phyloP scores from a whole-genome alignment of 2,113 vertebrate species.

The Jaculus jaculus region DNA sequence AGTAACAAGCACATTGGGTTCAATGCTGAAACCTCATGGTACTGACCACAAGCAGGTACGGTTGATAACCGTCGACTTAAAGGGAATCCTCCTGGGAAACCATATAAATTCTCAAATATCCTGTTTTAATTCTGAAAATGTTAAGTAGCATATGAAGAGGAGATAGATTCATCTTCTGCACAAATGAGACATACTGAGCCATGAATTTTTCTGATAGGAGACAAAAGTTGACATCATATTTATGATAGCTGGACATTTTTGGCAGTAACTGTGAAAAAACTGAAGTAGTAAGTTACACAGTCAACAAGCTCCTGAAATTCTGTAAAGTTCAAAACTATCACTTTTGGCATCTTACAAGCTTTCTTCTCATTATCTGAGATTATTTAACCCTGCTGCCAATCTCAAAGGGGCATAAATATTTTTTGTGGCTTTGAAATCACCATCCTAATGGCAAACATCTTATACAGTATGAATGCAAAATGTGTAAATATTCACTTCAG shows the following conservation, averaged over 20 bases:
- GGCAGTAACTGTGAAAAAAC: slow-evolving; percentile 64
- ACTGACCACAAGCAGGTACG: no score
- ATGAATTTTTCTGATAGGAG: slow-evolving; percentile 78
- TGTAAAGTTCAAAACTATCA: slow-evolving; percentile 80
- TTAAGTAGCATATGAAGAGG: slow-evolving; percentile 38
- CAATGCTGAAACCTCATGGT: not conserved
- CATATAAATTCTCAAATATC: not conserved
- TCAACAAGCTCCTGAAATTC: slow-evolving; percentile 78
- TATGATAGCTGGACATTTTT: slow-evolving; percentile 77
- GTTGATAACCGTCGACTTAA: not conserved
- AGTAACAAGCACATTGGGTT: not conserved
- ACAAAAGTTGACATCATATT: slow-evolving; percentile 76
- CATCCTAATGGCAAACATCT: slow-evolving; percentile 74
- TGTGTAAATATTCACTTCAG: slow-evolving; percentile 85
- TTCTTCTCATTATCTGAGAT: slow-evolving; percentile 80
- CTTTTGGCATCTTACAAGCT: slow-evolving; percentile 80
- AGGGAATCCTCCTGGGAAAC: not conserved
- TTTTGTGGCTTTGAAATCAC: slow-evolving; percentile 79
- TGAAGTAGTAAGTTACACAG: slow-evolving; percentile 70
- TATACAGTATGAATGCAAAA: slow-evolving; percentile 68
- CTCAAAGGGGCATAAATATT: slow-evolving; percentile 81
- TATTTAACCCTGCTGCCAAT: slow-evolving; percentile 82
- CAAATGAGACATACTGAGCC: slow-evolving; percentile 61
- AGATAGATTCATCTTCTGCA: slow-evolving; percentile 63
- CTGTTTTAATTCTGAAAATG: not conserved